A percentile compares a stretch with the other conserved stretches of the same genome.
These are phyloP conservation scores for Scaptomyza montana DNA, from an alignment of 1,140 invertebrate species.

Conservation along the genomic window DNA sequence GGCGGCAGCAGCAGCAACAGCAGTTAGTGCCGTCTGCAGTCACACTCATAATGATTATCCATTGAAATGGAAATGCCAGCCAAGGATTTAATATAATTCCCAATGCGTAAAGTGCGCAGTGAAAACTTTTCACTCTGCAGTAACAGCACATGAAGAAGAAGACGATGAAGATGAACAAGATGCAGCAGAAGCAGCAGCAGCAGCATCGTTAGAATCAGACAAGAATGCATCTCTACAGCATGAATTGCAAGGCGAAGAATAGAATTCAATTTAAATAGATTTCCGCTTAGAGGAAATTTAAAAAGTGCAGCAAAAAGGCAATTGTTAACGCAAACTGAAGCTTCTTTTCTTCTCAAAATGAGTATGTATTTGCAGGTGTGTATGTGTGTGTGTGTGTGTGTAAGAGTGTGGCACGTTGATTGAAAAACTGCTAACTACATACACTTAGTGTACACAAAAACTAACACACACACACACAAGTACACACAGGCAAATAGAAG, in stretches of 20 bases:
- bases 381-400: constrained; percentile 8
- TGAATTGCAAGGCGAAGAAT: constrained; percentile 70
- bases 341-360: constrained; percentile 15
- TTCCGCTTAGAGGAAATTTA: constrained; percentile 83
- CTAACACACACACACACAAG: constrained; percentile 14
- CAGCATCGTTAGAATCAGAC: constrained; percentile 25
- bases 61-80: constrained; percentile 81
- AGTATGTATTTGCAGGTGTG: not conserved
- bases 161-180: constrained; percentile 1
- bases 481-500: constrained; percentile 24
- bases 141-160: constrained; percentile 16
- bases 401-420: constrained; percentile 64
- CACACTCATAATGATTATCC: constrained; percentile 81
- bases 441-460: constrained; percentile 57
- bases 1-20: constrained; percentile 8
- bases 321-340: constrained; percentile 66
- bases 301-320: constrained; percentile 66
- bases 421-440: constrained; percentile 79
- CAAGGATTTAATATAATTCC: constrained; percentile 82
- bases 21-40: constrained; percentile 49
- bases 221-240: constrained; percentile 59
- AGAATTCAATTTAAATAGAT: constrained; percentile 82
- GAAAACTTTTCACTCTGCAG: constrained; percentile 65
- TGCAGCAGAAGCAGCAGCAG: constrained; percentile 17
- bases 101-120: constrained; percentile 67